Evolutionary conservation across 2,113 vertebrate species (phyloP), one percentile per base, ranked within the genome.

Genomic region (Melanerpes aurifrons): DNA sequence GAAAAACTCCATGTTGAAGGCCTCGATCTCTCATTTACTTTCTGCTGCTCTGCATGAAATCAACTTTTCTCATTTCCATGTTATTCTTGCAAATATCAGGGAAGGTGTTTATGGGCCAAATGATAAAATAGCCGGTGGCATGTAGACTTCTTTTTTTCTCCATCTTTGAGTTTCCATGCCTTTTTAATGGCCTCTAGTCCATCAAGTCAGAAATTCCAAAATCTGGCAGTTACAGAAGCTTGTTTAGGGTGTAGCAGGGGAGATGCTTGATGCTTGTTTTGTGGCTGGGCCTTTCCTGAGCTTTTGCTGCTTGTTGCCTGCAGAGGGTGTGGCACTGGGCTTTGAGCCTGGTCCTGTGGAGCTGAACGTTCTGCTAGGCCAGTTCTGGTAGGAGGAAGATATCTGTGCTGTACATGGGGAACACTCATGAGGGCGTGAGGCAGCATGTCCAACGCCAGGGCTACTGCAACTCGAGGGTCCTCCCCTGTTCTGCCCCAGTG

Each of bases 401-500:
- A 18, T 29, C 53, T 29, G 6, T 2, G 8, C 31, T 0, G 3
- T 13, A 15, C 5, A 21, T 6, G 20, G 14, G 58, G 14, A 69
- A 9, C 0, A 3, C 29, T 32, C 21, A 2, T 7, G 53, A 58
- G 11, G 1, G 2, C 28, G 63, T 6, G 37, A 18, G n/a, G 53
- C 10, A 80, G 7, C 0, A 0, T 69, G 58, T 9, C 14, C 7
- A 4, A 3, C 5, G 26, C 10, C 48, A 75, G 48, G 48, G 50
- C 35, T 76, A 13, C 48, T 0, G 1, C 35, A 48, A 10, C 31
- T 9, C 1, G 31, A 22, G 50, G 32, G 6, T 48, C 20, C 18
- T 70, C 67, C 12, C 29, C 26, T 17, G 5, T 45, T 26, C 57
- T 11, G 1, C 13, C 22, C 13, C 0, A 0, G 5, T 3, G 4